These are phyloP conservation scores for Lacanobia wlatinum DNA, from an alignment of 2,888 invertebrate genomes.

Conservation along the genomic window DNA sequence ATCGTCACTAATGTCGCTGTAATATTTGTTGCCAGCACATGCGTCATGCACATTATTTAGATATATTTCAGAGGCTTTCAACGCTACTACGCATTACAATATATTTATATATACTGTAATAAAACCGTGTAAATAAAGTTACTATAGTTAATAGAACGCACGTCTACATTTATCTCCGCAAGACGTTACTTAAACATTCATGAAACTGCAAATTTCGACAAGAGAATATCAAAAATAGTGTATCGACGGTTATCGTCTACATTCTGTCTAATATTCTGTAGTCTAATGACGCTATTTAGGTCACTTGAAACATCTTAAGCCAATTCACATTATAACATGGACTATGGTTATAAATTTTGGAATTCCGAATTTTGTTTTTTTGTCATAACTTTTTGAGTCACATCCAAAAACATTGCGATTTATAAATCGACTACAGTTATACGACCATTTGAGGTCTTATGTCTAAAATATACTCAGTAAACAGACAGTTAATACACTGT, in stretches of 20 bases:
- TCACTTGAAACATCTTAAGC: conserved; percentile 85
- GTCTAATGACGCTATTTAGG: conserved; percentile 85
- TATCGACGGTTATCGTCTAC: conserved; percentile 86
- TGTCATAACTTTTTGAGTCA: conserved; percentile 52
- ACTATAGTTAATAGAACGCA: conserved; percentile 86
- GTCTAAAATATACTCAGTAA: conserved; percentile 34
- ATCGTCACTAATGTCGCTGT: conserved; percentile 23
- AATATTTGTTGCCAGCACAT: conserved; percentile 80
- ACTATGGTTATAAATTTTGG: conserved; percentile 83
- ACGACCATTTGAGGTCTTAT: conserved; percentile 8
- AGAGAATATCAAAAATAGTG: conserved; percentile 91
- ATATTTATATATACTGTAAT: conserved; percentile 76
- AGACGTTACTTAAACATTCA: conserved; percentile 82
- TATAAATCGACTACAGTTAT: conserved; percentile 55
- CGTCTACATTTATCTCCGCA: conserved; percentile 81
- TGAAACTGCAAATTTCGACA: conserved; percentile 90
- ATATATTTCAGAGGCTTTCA: conserved; percentile 85
- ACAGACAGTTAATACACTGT: conserved; percentile 44
- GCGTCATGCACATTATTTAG: conserved; percentile 76
- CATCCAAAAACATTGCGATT: conserved; percentile 44
- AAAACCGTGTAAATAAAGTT: conserved; percentile 90
- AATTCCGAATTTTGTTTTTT: conserved; percentile 58
- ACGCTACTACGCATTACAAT: conserved; percentile 87
- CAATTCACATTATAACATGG: conserved; percentile 80
- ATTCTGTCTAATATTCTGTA: conserved; percentile 88